Evolutionary conservation across 2,888 invertebrate genomes (phyloP), one percentile per base, ranked within the genome.

Genomic region (Tromatobia lineatoria): DNA sequence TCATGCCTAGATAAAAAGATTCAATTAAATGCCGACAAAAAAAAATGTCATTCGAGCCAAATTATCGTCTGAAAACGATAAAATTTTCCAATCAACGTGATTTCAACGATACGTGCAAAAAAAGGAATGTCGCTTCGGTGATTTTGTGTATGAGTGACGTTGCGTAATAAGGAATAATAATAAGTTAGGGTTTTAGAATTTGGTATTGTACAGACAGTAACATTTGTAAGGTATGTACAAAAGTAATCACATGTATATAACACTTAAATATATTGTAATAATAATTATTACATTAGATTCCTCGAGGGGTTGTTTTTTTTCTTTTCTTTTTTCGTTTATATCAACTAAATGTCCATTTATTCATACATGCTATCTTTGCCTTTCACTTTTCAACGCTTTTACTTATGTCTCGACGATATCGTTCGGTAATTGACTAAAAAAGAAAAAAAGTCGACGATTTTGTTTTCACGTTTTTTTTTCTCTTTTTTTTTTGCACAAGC

Each of bases 141-240:
- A 61, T 74, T 18, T 38, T 59, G 29, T 61, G 59, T 29, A 45
- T 61, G 73, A 61, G 42, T 61, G 73, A 74, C 45, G 59, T 47
- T 47, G 73, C 59, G 29, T 69, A 69, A 29, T 25, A 57, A 45
- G 47, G 20, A 69, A 54, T 81, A 69, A 54, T 81, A 84, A 82
- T 75, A 71, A 73, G 78, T 45, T 69, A 78, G 34, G 64, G 78
- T 82, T 75, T 86, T 89, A 88, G 88, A 89, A 85, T 92, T 90
- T 89, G 91, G 90, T 90, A 90, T 90, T 90, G 88, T 88, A 88
- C 90, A 91, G 88, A 88, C 80, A 86, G 88, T 90, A 87, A 91
- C 89, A 83, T 90, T 91, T 88, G 90, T 89, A 90, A 90, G 89
- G 88, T 92, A 92, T 92, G 90, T 92, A 92, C 92, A 92, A 91